These are phyloP conservation scores for Halisarca cf. caerulea DNA, from an alignment of 37 sponge, comb jelly and placozoan genomes.

Conservation along the genomic window DNA sequence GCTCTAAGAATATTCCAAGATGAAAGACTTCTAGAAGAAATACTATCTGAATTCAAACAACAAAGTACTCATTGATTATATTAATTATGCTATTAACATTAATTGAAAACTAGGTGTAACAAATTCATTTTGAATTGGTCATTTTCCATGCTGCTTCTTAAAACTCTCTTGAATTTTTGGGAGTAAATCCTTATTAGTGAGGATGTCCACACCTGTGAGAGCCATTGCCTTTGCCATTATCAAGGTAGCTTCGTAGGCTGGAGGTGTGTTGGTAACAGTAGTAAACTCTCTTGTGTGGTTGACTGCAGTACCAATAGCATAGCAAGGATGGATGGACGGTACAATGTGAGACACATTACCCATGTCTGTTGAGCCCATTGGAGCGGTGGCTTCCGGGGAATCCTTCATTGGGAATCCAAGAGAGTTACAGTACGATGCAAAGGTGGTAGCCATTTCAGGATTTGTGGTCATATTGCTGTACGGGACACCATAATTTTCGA, in stretches of 20 bases:
- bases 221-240: constrained; percentile 74
- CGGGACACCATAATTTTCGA: constrained; percentile 2
- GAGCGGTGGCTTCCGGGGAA: background rate
- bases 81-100: too few species aligned
- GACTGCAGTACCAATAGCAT: constrained; percentile 49
- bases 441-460: constrained; percentile 26
- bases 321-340: constrained; percentile 86
- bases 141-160: background rate
- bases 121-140: too few species aligned
- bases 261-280: constrained; percentile 54
- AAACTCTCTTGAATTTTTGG: constrained; percentile 50
- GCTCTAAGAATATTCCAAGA: constrained; percentile 62
- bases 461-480: constrained; percentile 56
- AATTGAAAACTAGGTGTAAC: too few species aligned
- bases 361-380: constrained; percentile 70
- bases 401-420: background rate
- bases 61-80: too few species aligned
- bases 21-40: constrained; percentile 40
- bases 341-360: constrained; percentile 81
- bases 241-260: constrained; percentile 59
- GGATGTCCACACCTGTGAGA: constrained; percentile 65
- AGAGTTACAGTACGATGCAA: constrained; percentile 25
- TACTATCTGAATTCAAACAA: constrained; percentile 41
- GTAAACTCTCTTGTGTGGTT: constrained; percentile 82
- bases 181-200: constrained; percentile 51